Evolutionary conservation across 2,888 invertebrate genomes (phyloP), one percentile per base, ranked within the genome.

Genomic region (Abrostola triplasia): DNA sequence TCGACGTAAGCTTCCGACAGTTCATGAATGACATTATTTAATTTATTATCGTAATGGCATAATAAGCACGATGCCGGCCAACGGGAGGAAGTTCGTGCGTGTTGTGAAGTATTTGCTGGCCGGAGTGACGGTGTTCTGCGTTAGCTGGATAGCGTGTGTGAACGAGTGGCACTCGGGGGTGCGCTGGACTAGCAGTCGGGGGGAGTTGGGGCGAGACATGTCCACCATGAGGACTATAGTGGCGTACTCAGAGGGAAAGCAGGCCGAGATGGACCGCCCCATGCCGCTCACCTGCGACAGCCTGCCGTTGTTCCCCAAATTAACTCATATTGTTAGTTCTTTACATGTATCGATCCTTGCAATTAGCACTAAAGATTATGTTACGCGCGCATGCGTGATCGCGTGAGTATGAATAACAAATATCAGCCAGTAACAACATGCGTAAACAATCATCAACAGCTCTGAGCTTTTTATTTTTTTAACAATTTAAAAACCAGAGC

Each of bases 181-280:
- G 67, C 85, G 84, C 35, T 90, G 91, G 92, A 83, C 82, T 59
- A 83, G 73, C 60, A 78, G 84, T 13, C 84, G 76, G 35, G 77
- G 67, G 5, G 72, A 65, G 35, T 64, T 74, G 58, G 78, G 74
- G 7, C 66, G 63, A 0, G 69, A 76, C 50, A 71, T 85, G 66
- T 82, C 94, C 37, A 94, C 94, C 64, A 95, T 95, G 90, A 93
- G 93, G 81, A 96, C 96, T 67, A 95, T 96, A 75, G 95, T 96
- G 72, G 96, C 95, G 24, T 96, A 96, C 88, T 96, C 96, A 40
- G 95, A 95, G 82, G 94, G 90, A 70, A 95, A 95, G 79, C 93
- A 90, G 79, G 95, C 94, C 5, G 95, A 95, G 84, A 87, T 95
- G 89, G 95, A 95, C 69, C 86, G 90, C 12, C 94, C 93, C 7